These are phyloP conservation scores for Gastracanthus pulcherrimus DNA, from an alignment of 2,888 invertebrate genomes.

Conservation along the genomic window DNA sequence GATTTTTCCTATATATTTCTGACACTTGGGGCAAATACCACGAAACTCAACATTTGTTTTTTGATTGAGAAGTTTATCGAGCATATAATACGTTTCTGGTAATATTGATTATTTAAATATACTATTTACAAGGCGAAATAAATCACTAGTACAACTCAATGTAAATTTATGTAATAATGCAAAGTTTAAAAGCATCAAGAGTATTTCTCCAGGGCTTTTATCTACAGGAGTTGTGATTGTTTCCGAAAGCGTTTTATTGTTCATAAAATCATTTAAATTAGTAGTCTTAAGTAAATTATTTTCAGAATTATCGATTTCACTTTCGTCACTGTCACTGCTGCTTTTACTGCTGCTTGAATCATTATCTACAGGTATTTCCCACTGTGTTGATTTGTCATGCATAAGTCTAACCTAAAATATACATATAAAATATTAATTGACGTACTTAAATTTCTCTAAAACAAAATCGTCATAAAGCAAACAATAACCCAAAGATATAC, in stretches of 20 bases:
- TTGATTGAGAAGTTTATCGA: constrained; percentile 1
- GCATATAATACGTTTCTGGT: neutral
- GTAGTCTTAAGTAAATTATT: neutral
- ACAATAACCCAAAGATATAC: too few species aligned
- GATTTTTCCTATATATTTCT: neutral
- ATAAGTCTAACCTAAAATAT: neutral
- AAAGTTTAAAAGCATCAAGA: neutral
- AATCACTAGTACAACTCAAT: neutral
- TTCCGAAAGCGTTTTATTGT: neutral
- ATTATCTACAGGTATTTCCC: neutral
- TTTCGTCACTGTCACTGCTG: neutral
- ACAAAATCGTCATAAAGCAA: too few species aligned
- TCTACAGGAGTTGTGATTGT: neutral
- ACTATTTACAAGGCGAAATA: neutral
- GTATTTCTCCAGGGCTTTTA: neutral
- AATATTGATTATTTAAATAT: neutral
- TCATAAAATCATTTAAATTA: neutral
- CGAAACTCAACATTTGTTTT: neutral
- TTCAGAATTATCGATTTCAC: neutral
- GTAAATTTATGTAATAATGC: neutral
- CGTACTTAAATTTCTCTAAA: neutral
- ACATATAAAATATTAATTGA: neutral
- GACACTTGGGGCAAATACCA: neutral
- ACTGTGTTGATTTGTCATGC: neutral
- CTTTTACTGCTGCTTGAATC: neutral